Percentiles rank a stretch among this genome's conserved stretches.
Evolutionary conservation across 1,140 invertebrate species (phyloP).

Genomic region (Panonychus citri): DNA sequence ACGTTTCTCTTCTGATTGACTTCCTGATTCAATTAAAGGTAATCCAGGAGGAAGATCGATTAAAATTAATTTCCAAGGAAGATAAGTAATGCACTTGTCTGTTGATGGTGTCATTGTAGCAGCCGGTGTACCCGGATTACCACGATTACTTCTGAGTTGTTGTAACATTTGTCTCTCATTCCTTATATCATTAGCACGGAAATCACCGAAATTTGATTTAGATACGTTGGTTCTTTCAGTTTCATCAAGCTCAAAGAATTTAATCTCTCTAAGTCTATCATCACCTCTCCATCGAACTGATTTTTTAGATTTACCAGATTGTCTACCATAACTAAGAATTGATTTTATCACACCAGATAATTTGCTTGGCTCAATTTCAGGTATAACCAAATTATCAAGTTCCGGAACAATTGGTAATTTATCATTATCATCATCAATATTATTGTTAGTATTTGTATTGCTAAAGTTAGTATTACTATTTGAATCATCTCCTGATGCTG

Average conservation of each 20-base stretch:
- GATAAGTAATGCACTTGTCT: neutral
- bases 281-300: neutral
- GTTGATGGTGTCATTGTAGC: neutral
- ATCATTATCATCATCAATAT: neutral
- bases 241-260: constrained; percentile 8
- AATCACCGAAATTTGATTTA: neutral
- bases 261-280: neutral
- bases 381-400: neutral
- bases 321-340: too few species aligned
- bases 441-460: too few species aligned
- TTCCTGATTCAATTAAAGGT: neutral
- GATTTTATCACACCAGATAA: too few species aligned
- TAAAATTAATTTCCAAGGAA: neutral
- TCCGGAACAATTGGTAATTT: neutral
- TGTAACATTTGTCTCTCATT: neutral
- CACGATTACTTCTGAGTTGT: neutral
- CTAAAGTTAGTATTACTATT: too few species aligned
- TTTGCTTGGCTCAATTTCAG: neutral
- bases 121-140: neutral
- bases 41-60: neutral
- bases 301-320: neutral
- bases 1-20: neutral
- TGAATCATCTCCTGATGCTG: neutral
- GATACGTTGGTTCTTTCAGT: constrained; percentile 6
- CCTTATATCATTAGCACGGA: neutral